Conservation (phyloP, 53 echinoderm and acorn worm genomes). For the Echinarachnius parma region DNA sequence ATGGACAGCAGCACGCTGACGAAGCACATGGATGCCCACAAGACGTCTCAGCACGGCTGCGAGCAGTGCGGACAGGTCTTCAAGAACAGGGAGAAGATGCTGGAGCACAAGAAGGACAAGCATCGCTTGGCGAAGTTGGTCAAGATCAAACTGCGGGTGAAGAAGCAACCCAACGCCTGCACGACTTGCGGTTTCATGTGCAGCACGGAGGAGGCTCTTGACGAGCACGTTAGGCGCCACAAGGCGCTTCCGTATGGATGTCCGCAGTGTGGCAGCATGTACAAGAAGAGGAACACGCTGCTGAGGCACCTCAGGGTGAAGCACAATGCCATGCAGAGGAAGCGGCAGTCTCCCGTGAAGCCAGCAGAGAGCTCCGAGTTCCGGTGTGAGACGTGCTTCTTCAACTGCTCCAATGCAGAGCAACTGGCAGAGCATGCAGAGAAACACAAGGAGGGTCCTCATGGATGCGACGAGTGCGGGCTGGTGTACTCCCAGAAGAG, state of each 20-base stretch:
- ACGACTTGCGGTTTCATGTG: constrained; percentile 10
- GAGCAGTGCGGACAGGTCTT: no score
- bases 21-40: no score
- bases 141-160: no score
- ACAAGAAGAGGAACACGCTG: neutral
- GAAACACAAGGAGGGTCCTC: constrained; percentile 4
- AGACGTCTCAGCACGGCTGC: no score
- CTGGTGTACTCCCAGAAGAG: constrained; percentile 5
- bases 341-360: neutral
- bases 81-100: neutral
- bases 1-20: no score
- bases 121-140: no score
- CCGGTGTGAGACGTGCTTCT: constrained; percentile 6
- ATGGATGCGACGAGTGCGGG: constrained; percentile 31
- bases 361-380: neutral
- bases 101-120: no score
- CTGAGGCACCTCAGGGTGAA: neutral
- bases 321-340: neutral
- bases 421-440: neutral
- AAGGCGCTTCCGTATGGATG: constrained; percentile 19
- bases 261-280: constrained; percentile 8
- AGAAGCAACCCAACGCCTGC: neutral
- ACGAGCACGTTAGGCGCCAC: neutral
- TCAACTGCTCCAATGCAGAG: neutral
- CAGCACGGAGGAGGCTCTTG: neutral